Conservation (phyloP, 2,113 vertebrate genomes). For the Prolemur simus region DNA sequence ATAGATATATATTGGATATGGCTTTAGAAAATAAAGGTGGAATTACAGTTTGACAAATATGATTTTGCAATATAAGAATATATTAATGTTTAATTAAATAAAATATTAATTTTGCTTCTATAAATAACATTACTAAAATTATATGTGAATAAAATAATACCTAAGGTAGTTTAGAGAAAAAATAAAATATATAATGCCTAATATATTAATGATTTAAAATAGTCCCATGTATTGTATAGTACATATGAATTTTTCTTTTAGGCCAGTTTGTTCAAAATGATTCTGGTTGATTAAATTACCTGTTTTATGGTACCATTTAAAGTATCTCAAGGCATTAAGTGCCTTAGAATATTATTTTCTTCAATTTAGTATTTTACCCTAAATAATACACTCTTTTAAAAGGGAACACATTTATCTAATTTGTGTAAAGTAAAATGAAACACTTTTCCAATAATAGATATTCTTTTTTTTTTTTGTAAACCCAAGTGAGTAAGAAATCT, state of each 20-base stretch:
- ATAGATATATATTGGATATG: background rate
- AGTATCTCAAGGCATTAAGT: background rate
- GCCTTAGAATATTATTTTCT: background rate
- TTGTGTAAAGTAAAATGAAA: background rate
- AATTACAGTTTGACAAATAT: background rate
- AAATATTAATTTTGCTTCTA: background rate
- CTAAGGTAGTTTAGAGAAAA: background rate
- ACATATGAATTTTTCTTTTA: background rate
- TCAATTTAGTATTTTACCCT: background rate
- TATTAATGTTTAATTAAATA: background rate
- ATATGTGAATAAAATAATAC: background rate
- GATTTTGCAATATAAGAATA: background rate
- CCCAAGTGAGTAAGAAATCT: background rate
- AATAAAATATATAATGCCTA: background rate
- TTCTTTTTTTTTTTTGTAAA: background rate
- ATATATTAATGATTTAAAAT: background rate
- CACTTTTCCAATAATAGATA: background rate
- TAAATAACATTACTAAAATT: background rate
- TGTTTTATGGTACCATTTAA: background rate
- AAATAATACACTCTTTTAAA: background rate
- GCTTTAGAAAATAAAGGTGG: background rate
- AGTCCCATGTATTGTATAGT: background rate
- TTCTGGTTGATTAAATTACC: background rate
- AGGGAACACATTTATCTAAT: background rate
- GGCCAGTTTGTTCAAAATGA: background rate